Evolutionary conservation across 2,113 vertebrate genomes (phyloP).

Genomic region (Mus musculus): DNA sequence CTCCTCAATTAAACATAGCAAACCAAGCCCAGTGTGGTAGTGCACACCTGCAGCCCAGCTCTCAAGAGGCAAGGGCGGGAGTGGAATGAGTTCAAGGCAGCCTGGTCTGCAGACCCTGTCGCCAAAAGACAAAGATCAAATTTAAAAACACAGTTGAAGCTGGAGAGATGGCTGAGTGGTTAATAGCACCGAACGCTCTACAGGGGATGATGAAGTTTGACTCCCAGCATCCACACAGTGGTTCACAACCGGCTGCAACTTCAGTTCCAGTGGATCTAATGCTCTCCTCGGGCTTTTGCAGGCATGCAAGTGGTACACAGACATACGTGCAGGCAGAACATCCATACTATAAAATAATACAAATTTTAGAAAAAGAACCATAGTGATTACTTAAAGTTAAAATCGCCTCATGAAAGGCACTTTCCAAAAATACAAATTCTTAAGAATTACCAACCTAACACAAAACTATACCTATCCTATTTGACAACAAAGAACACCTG

Average conservation of each 20-base stretch:
- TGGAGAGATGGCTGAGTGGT: background rate
- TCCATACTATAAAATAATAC: background rate
- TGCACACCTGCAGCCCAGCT: background rate
- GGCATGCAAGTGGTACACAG: background rate
- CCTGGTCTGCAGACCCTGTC: background rate
- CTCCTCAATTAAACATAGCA: constrained; percentile 2
- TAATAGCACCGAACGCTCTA: background rate
- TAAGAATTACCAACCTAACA: constrained; percentile 33
- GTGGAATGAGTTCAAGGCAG: background rate
- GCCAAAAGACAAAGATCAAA: background rate
- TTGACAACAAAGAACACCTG: constrained; percentile 20
- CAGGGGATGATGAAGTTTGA: background rate
- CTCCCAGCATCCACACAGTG: background rate
- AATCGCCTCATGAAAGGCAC: constrained; percentile 31
- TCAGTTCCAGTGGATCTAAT: background rate
- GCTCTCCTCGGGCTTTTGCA: background rate
- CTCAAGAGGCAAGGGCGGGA: background rate
- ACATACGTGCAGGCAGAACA: background rate
- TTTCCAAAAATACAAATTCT: constrained; percentile 52
- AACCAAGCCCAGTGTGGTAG: background rate
- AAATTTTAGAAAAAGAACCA: background rate
- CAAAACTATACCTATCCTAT: constrained; percentile 37
- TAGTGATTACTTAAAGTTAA: background rate
- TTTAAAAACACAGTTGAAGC: background rate
- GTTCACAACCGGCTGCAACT: background rate